A percentile compares a stretch with the other conserved stretches of the same genome.
phyloP scores from a whole-genome alignment of 2,888 invertebrate genomes.

The Pterostichus madidus region DNA sequence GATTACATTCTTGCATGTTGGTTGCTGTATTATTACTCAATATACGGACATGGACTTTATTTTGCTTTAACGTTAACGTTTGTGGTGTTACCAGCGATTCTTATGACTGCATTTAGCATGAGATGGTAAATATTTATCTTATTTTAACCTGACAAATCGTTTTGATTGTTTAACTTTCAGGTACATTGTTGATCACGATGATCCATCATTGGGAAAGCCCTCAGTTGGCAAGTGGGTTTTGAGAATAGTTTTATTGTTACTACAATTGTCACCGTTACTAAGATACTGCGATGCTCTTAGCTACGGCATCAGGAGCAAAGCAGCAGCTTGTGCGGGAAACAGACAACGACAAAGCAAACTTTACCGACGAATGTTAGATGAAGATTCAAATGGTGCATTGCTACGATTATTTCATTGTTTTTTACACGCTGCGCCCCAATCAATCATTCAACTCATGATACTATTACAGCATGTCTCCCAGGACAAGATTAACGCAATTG shows the following conservation, averaged over 20 bases:
- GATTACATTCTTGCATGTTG: slow-evolving; percentile 76
- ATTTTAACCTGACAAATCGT: not conserved
- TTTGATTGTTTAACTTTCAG: slow-evolving; percentile 71
- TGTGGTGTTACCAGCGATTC: slow-evolving; percentile 77
- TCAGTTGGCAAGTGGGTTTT: slow-evolving; percentile 76
- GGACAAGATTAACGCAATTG: slow-evolving; percentile 68
- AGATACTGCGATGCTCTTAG: slow-evolving; percentile 77
- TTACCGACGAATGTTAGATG: slow-evolving; percentile 77
- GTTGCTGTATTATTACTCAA: slow-evolving; percentile 76
- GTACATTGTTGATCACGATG: slow-evolving; percentile 78
- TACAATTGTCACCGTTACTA: slow-evolving; percentile 78
- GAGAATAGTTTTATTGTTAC: slow-evolving; percentile 76
- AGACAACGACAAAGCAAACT: slow-evolving; percentile 74
- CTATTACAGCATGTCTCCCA: slow-evolving; percentile 73
- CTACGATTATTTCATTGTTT: slow-evolving; percentile 77
- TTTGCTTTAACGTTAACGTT: slow-evolving; percentile 79
- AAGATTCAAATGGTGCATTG: slow-evolving; percentile 77
- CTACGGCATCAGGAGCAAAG: slow-evolving; percentile 76
- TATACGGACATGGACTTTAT: slow-evolving; percentile 75
- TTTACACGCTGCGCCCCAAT: slow-evolving; percentile 77
- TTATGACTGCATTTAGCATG: slow-evolving; percentile 79
- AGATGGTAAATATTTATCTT: slow-evolving; percentile 76
- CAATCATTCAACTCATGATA: slow-evolving; percentile 76
- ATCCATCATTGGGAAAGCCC: slow-evolving; percentile 75
- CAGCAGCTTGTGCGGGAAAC: slow-evolving; percentile 72